A percentile compares a stretch with the other conserved stretches of the same genome.
phyloP scores from a whole-genome alignment of 2,113 vertebrate genomes.

The Castor canadensis region DNA sequence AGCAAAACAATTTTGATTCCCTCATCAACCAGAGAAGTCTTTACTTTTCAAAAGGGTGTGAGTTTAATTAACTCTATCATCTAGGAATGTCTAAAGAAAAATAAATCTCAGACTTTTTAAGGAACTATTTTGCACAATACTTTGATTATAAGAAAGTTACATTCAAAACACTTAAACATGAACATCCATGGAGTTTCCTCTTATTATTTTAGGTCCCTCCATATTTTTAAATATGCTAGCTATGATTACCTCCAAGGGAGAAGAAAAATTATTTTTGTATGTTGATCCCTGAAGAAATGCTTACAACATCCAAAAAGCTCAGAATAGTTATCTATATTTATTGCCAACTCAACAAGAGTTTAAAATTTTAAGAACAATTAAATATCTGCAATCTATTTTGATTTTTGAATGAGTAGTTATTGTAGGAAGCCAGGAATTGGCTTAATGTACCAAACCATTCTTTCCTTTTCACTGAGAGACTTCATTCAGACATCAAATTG shows the following conservation, averaged over 20 bases:
- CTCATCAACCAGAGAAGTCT: neutral
- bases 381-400: neutral
- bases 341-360: neutral
- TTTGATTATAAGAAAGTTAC: neutral
- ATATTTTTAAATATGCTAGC: neutral
- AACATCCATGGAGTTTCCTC: neutral
- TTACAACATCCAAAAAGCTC: neutral
- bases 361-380: neutral
- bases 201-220: neutral
- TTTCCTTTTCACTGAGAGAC: neutral
- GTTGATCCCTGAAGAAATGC: neutral
- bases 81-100: neutral
- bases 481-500: constrained; percentile 9
- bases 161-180: neutral
- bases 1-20: neutral
- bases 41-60: neutral
- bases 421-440: neutral
- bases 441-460: neutral
- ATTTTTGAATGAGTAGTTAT: neutral
- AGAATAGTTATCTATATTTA: neutral
- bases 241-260: neutral
- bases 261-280: constrained; percentile 25
- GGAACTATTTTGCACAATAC: neutral
- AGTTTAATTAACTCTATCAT: neutral
- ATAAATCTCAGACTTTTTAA: neutral